Evolutionary conservation across 2,797 vertebrate species (phyloP), one percentile per base, ranked within the genome.

Genomic region (Alosa sapidissima): DNA sequence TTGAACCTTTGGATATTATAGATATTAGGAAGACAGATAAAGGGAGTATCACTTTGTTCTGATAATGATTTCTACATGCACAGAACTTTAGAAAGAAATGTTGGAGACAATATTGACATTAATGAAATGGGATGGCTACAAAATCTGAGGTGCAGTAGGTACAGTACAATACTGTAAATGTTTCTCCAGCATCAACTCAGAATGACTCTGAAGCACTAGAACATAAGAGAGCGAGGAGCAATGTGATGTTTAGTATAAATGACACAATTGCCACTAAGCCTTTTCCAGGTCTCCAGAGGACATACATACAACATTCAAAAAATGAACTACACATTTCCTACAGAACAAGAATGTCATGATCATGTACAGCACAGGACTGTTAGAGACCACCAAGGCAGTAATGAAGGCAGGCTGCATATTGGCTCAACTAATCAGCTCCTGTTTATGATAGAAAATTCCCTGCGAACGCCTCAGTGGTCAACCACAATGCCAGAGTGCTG

Each of bases 381-480:
- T 41, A 45, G 68, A 75, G 72, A 78, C 72, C 72, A 78, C 72
- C 72, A 47, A 78, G 72, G 41, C 41, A 5, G 41, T 78, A 47
- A 78, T 78, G 41, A 78, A 78, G 72, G 16, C 41, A 78, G 5
- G 41, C 36, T 75, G 68, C 36, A 75, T 45, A 75, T 45, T 75
- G 36, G 68, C 68, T 45, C 33, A 75, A 75, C 68, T 75, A 75
- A 75, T 75, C 68, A 75, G 36, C 68, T 75, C 10, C 68, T 16
- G 72, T 14, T 78, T 78, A 78, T 78, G 72, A 78, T 47, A 78
- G 68, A 72, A 72, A 72, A 45, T 45, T 72, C 65, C 28, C 65
- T 47, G 36, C 21, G 41, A 41, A 78, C 36, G 72, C 13, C 47
- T 21, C 72, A 78, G 41, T 78, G 14, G 16, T 19, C 72, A 47